Conservation (phyloP, 1,140 invertebrate genomes). For the Halictus rubicundus region DNA sequence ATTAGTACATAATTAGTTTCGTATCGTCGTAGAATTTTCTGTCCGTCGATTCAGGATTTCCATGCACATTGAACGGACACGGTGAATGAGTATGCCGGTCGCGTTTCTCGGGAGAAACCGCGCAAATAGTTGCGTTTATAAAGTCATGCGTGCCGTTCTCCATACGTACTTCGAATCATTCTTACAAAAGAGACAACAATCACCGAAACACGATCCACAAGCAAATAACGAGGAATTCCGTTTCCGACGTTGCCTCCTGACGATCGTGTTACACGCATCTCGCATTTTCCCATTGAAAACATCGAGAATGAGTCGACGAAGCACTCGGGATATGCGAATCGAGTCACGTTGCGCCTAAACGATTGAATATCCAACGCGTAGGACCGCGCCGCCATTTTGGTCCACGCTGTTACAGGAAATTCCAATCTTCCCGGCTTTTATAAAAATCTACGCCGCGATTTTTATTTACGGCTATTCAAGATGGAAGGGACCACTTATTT, state of each 20-base stretch:
- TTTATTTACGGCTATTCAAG: too few relatives aligned
- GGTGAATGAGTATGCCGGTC: slow-evolving; percentile 47
- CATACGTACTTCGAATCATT: slow-evolving; percentile 40
- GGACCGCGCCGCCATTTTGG: not conserved
- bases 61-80: slow-evolving; percentile 7
- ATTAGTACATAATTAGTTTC: too few relatives aligned
- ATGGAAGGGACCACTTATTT: too few relatives aligned
- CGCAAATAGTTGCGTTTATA: slow-evolving; percentile 44
- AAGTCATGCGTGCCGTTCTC: slow-evolving; percentile 14
- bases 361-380: not conserved
- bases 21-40: not conserved
- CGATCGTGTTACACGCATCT: not conserved
- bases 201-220: not conserved
- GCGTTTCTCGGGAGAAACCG: slow-evolving; percentile 55
- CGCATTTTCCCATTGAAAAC: not conserved
- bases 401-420: not conserved
- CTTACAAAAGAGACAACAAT: slow-evolving; percentile 8
- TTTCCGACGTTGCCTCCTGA: not conserved
- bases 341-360: not conserved
- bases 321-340: not conserved
- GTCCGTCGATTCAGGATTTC: slow-evolving; percentile 21
- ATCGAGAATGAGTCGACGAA: too few relatives aligned
- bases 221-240: not conserved
- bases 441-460: too few relatives aligned
- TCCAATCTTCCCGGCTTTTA: too few relatives aligned